These are phyloP conservation scores for Mongoloraphidia duomilia DNA, from an alignment of 2,888 invertebrate species.

Conservation along the genomic window DNA sequence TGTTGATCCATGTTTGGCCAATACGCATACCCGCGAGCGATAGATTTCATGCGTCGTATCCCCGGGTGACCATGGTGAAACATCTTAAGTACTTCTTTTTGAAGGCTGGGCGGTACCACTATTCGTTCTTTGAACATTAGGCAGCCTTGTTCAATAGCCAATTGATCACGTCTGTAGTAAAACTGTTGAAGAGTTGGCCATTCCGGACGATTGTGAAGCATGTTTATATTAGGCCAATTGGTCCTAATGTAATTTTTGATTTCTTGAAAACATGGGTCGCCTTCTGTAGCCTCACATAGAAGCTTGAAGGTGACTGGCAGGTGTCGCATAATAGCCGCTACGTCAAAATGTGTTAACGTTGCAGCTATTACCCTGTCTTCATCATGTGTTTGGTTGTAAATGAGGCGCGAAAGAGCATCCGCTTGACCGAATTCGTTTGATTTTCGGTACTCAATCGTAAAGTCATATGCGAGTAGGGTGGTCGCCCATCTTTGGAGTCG, in stretches of 20 bases:
- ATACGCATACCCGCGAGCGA: slow-evolving; percentile 17
- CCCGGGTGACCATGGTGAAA: slow-evolving; percentile 19
- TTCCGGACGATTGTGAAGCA: not conserved
- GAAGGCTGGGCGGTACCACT: slow-evolving; percentile 11
- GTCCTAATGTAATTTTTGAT: not conserved
- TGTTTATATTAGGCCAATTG: not conserved
- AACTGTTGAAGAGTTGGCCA: not conserved
- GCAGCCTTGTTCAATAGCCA: slow-evolving; percentile 4
- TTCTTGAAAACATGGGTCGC: not conserved
- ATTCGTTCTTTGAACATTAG: slow-evolving; percentile 12
- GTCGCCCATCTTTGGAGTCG: not conserved
- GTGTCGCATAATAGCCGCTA: not conserved
- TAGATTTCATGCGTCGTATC: slow-evolving; percentile 18
- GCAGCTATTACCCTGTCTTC: not conserved
- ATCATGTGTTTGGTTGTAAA: not conserved
- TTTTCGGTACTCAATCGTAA: not conserved
- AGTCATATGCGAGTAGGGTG: not conserved
- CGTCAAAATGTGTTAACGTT: not conserved
- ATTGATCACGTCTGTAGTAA: not conserved
- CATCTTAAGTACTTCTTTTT: slow-evolving; percentile 12
- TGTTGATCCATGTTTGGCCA: slow-evolving; percentile 17
- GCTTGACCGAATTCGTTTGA: not conserved
- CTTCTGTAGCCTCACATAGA: not conserved
- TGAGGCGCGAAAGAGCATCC: not conserved
- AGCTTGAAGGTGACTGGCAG: not conserved